Evolutionary conservation across 2,113 vertebrate genomes (phyloP).

Genomic region (Serinus canaria): DNA sequence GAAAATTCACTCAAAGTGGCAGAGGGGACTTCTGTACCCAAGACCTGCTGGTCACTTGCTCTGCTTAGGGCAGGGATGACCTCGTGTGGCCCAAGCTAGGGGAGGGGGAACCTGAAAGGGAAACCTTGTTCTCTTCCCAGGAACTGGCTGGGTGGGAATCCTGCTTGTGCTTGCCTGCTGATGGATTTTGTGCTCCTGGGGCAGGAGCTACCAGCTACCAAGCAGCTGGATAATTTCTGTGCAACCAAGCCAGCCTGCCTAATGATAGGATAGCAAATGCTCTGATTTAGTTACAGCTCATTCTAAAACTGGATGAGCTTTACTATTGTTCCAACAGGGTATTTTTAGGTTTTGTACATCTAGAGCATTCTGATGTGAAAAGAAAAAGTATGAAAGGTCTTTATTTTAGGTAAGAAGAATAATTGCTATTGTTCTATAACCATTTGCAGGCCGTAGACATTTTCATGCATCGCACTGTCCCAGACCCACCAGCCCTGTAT

Average conservation of each 20-base stretch:
- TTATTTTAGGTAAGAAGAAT: background rate
- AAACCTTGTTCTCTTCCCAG: background rate
- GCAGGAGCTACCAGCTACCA: background rate
- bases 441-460: slow-evolving; percentile 86
- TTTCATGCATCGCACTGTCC: slow-evolving; percentile 86
- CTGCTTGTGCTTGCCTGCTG: background rate
- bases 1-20: background rate
- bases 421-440: background rate
- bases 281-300: background rate
- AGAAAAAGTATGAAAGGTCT: background rate
- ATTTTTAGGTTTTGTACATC: background rate
- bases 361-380: background rate
- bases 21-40: background rate
- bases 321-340: background rate
- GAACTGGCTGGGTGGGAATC: background rate
- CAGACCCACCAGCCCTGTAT: slow-evolving; percentile 92
- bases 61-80: background rate
- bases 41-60: background rate
- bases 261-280: background rate
- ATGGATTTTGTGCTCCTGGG: background rate
- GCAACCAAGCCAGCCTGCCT: background rate
- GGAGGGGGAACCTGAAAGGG: background rate
- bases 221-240: background rate
- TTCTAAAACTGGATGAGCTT: background rate
- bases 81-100: accelerated